phyloP scores from a whole-genome alignment of 92 coral and sea anemone genomes.

The Bergia sp. region DNA sequence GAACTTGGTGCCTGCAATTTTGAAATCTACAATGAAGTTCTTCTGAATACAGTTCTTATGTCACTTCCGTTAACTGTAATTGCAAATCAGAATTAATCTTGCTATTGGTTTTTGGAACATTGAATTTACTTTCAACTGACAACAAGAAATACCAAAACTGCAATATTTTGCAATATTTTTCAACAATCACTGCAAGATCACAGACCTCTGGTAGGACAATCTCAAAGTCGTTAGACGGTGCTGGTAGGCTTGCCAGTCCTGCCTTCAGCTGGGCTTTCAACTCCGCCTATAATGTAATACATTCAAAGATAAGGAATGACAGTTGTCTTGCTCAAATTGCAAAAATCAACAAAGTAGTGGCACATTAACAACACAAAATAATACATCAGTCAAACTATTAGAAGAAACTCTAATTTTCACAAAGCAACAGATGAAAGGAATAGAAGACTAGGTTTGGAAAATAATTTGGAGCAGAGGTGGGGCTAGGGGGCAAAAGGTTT shows the following conservation, averaged over 20 bases:
- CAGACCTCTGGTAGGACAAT: conserved; percentile 95
- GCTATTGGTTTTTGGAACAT: too few relatives aligned
- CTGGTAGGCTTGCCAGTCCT: conserved; percentile 89
- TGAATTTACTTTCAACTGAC: neutral
- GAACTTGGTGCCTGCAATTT: too few relatives aligned
- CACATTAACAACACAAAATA: neutral
- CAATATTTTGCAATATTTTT: too few relatives aligned
- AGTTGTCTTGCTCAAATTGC: neutral
- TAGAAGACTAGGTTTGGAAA: too few relatives aligned
- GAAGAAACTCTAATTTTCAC: neutral
- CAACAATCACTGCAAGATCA: neutral
- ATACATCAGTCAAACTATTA: neutral
- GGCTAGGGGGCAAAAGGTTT: too few relatives aligned
- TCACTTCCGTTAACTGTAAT: too few relatives aligned
- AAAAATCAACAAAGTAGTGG: neutral
- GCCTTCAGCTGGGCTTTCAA: conserved; percentile 83
- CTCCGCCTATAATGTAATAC: conserved; percentile 61
- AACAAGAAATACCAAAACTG: neutral
- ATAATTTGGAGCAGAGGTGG: too few relatives aligned
- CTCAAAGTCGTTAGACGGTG: conserved; percentile 97
- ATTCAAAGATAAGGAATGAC: neutral
- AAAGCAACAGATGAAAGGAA: too few relatives aligned
- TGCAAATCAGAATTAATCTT: too few relatives aligned
- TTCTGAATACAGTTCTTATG: too few relatives aligned
- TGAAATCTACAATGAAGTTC: too few relatives aligned